Base-by-base conservation (phyloP, 1,140 invertebrate genomes). In the Polypedilum vanderplanki region DNA sequence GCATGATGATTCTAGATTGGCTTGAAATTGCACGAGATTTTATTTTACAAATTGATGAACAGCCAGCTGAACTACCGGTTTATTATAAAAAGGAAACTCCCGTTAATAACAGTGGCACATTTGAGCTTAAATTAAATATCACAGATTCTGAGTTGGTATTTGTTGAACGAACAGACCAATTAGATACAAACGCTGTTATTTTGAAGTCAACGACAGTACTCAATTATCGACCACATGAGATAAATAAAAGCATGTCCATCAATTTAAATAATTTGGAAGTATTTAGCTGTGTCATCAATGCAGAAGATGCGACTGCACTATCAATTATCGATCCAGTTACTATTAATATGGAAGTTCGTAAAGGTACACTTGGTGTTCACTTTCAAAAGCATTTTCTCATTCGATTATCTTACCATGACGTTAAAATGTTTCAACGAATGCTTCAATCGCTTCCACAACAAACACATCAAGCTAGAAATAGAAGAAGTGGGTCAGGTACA, bases 261-360 rank as follows among this genome's bases (percentile, higher is more conserved):
- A 94, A 91, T 83, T 84, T 98, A 17, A 94, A 94, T 77, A 90
- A 94, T 78, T 90, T 96, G 78, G 96, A 98, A 84, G 86, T 98
- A 77, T 98, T 97, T 83, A 97, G 95, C 0, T 98, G 96, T 83
- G 91, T 94, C 76, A 84, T 98, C 65, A 94, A 93, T 7, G 87
- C 91, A 77, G 95, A 98, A 84, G 93, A 97, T 75, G 95, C 97
- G 80, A 98, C 95, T 0, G 95, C 96, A 1, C 84, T 98, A 5
- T 96, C 95, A n/a, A 98, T 98, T 77, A 92, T 98, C 73, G 96
- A 98, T 84, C 96, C 96, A 0, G 91, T 94, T 67, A 93, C 90
- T 7, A 84, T 96, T 15, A 93, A 89, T 79, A 86, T 93, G 40
- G 90, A 93, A 76, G 79, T 92, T 1, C 86, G 85, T 12, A 81